Base-by-base conservation (phyloP, 2,113 vertebrate genomes). In the Eulemur macaco region DNA sequence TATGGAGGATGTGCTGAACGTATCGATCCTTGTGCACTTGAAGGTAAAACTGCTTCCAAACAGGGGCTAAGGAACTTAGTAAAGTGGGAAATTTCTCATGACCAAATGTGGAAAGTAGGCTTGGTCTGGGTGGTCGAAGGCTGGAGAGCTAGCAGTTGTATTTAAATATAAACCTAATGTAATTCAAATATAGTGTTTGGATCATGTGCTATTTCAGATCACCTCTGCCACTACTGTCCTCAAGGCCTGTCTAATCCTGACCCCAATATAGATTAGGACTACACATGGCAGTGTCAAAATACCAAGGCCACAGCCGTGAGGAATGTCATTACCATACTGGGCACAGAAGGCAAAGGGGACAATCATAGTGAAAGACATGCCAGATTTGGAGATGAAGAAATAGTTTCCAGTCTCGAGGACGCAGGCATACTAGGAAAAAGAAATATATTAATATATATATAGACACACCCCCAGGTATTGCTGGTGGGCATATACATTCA, bases 241-340 rank as follows among this genome's bases (percentile, higher is more conserved):
- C 77, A 77, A 94, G 25, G 71, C 56, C 71, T 92, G 77, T 96
- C 90, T 97, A 97, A 97, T 96, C 84, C 90, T 96, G 87, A 95
- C 95, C 94, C 88, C 88, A 96, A 96, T 96, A 98, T 95, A 98
- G 97, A 96, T 97, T 97, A 97, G 82, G 91, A 96, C 91, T 97
- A 96, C 77, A 97, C 85, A 96, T 82, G 85, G 88, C 77, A 81
- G 87, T 94, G 81, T 95, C 95, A 97, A 96, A 97, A 97, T 97
- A 95, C 96, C 81, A 97, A 96, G 83, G 66, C 92, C 80, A 81
- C 87, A 96, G 88, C 77, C 80, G 0, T 76, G 71, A 94, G 81
- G 95, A 97, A 97, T 92, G 92, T 80, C 69, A 96, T 96, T 97
- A 96, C 90, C 84, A 95, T 94, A 92, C 76, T 92, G 94, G 91